These are phyloP conservation scores for Cotesia congregata DNA, from an alignment of 2,888 invertebrate genomes.

Conservation along the genomic window DNA sequence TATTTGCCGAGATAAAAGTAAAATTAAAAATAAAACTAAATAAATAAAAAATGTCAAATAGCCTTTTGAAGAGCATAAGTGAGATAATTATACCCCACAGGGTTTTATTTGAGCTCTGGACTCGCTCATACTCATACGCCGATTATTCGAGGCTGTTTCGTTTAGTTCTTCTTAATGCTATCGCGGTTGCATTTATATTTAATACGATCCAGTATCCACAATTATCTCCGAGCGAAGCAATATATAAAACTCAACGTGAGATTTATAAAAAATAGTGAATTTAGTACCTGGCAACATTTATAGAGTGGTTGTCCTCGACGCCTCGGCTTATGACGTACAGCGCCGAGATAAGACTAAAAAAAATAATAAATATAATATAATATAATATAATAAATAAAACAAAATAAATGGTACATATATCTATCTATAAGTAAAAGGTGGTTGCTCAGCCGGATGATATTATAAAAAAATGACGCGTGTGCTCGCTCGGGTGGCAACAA, in stretches of 20 bases:
- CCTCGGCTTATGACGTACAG: constrained; percentile 35
- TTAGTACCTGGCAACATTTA: constrained; percentile 32
- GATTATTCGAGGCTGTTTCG: neutral
- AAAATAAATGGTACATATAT: neutral
- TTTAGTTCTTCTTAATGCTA: neutral
- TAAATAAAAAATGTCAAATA: neutral
- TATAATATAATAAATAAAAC: constrained; percentile 9
- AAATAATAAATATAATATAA: constrained; percentile 22
- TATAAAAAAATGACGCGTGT: constrained; percentile 36
- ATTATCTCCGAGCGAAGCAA: neutral
- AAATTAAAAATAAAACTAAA: neutral
- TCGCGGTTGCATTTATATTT: neutral
- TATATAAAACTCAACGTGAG: constrained; percentile 13
- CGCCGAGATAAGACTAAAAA: constrained; percentile 10
- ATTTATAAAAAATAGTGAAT: constrained; percentile 27
- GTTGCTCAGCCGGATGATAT: constrained; percentile 28
- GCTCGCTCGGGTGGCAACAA: constrained; percentile 40
- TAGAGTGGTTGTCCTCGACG: constrained; percentile 37
- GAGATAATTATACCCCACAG: neutral
- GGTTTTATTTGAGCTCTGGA: neutral
- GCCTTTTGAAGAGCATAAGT: neutral
- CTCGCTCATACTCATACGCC: neutral
- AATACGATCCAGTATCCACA: neutral
- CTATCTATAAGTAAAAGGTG: constrained; percentile 21
- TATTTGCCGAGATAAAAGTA: neutral